A percentile compares a stretch with the other conserved stretches of the same genome.
Evolutionary conservation across 2,888 invertebrate species (phyloP).

Genomic region (Aradus depressus): DNA sequence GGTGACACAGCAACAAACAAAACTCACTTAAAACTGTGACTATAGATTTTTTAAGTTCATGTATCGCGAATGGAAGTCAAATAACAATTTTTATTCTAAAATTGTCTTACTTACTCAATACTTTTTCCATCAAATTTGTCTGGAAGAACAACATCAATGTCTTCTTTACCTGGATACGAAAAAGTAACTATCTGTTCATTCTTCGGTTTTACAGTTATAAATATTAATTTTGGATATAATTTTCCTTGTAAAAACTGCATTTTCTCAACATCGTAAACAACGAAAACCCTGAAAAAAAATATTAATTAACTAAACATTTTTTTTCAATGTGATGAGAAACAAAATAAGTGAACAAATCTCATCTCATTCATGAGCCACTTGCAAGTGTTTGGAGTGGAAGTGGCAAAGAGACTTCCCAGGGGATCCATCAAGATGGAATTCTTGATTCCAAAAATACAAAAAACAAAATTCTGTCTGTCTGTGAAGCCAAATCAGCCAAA

Average conservation of each 20-base stretch:
- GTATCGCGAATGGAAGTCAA: neutral
- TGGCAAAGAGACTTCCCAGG: too few relatives aligned
- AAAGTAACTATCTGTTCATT: neutral
- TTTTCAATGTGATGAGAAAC: neutral
- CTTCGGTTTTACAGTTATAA: neutral
- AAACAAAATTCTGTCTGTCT: too few relatives aligned
- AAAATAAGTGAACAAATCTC: neutral
- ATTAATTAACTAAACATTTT: neutral
- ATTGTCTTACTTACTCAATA: neutral
- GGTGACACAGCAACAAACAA: neutral
- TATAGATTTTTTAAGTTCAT: neutral
- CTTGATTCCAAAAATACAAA: too few relatives aligned
- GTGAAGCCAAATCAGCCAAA: too few relatives aligned
- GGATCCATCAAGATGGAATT: too few relatives aligned
- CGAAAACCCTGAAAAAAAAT: constrained; percentile 13
- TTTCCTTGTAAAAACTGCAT: constrained; percentile 2
- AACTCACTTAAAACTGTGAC: neutral
- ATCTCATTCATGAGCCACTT: too few relatives aligned
- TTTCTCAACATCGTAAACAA: neutral
- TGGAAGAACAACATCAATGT: constrained; percentile 2
- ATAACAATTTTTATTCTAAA: neutral
- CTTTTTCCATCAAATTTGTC: neutral
- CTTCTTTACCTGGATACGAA: constrained; percentile 6
- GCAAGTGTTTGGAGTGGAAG: too few relatives aligned
- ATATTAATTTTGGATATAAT: neutral